Evolutionary conservation across 2,888 invertebrate species (phyloP), one percentile per base, ranked within the genome.

Genomic region (Rhabditoides inermis): DNA sequence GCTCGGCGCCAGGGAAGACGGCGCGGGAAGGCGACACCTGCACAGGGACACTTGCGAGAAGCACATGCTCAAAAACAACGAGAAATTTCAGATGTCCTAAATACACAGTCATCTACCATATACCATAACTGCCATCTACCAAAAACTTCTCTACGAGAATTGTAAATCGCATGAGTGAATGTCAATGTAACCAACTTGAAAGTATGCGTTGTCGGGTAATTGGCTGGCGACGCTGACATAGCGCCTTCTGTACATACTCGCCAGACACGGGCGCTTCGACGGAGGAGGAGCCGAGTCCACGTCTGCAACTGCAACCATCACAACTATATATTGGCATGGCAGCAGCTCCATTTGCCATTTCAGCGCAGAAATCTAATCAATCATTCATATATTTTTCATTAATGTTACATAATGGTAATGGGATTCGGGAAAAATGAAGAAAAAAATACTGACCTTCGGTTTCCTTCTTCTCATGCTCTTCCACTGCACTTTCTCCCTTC

Each of bases 1-100:
- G 45, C 36, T 72, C 67, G 3, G 71, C 67, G 2, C 72, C 72
- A 7, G 61, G 64, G 47, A 72, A 72, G 1, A 70, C 56, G 10
- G 62, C 63, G n/a, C 63, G 54, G 47, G 70, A 57, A 0, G 58
- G 51, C 1, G 58, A 53, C 6, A 67, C 56, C 71, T 72, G 53
- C 49, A 69, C 47, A 23, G 5, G 35, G 27, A 46, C 26, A 22
- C 39, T 36, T 28, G 45, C 28, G 26, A n/a, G n/a, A n/a, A n/a
- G n/a, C n/a, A n/a, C n/a, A n/a, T n/a, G n/a, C n/a, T n/a, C n/a
- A n/a, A n/a, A n/a, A n/a, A n/a, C n/a, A n/a, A n/a, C n/a, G n/a
- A n/a, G n/a, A n/a, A n/a, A n/a, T n/a, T n/a, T n/a, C n/a, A n/a
- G n/a, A n/a, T n/a, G n/a, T n/a, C n/a, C n/a, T n/a, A n/a, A n/a